Evolutionary conservation across 2,888 invertebrate species (phyloP).

Genomic region (Camponotus fellah): DNA sequence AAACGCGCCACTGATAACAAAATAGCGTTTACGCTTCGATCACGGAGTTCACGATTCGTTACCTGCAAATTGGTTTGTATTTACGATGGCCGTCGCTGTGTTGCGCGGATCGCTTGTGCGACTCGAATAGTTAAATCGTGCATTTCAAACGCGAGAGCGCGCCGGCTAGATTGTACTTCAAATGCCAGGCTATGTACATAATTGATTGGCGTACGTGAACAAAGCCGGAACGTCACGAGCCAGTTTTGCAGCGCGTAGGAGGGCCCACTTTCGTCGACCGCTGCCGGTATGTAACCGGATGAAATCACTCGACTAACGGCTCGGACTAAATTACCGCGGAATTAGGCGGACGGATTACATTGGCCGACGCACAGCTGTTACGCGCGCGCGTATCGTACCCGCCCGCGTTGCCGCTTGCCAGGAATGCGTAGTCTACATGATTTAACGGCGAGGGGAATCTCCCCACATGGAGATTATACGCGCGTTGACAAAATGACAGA

Average conservation of each 20-base stretch:
- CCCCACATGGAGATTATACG: constrained; percentile 77
- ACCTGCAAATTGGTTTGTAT: constrained; percentile 53
- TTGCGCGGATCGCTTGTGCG: constrained; percentile 53
- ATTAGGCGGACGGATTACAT: constrained; percentile 78
- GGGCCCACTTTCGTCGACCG: constrained; percentile 38
- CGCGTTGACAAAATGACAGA: constrained; percentile 82
- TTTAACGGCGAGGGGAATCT: constrained; percentile 73
- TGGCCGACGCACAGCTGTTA: constrained; percentile 75
- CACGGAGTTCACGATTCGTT: constrained; percentile 55
- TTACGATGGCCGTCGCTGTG: constrained; percentile 38
- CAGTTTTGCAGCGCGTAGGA: constrained; percentile 61
- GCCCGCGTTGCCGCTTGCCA: constrained; percentile 71
- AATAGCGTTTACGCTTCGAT: constrained; percentile 48
- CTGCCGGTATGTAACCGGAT: constrained; percentile 55
- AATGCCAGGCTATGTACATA: constrained; percentile 55
- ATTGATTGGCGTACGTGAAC: constrained; percentile 63
- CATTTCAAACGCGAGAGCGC: constrained; percentile 39
- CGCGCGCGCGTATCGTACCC: constrained; percentile 56
- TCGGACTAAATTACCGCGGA: constrained; percentile 76
- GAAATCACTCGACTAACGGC: constrained; percentile 77
- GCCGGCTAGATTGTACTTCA: constrained; percentile 43
- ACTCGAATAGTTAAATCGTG: constrained; percentile 51
- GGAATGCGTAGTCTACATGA: constrained; percentile 78
- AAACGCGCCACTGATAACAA: constrained; percentile 52
- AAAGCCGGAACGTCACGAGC: constrained; percentile 62